Evolutionary conservation across 2,888 invertebrate genomes (phyloP).

Genomic region (Corythucha ciliata): DNA sequence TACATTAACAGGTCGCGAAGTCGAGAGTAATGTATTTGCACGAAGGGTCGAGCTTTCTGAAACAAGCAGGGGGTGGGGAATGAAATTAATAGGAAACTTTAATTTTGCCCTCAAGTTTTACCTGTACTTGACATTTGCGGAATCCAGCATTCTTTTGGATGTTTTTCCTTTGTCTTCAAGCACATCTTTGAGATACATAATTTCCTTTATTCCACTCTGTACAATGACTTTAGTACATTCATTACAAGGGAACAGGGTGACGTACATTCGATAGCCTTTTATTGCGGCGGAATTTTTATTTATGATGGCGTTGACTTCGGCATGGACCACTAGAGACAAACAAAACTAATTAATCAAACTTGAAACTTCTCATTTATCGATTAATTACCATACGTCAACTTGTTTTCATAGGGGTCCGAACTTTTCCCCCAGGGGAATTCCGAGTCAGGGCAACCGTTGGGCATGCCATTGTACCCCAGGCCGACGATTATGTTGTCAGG

Average conservation of each 20-base stretch:
- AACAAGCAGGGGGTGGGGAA: too few species aligned
- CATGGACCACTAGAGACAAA: too few species aligned
- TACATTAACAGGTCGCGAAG: too few species aligned
- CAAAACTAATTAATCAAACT: too few species aligned
- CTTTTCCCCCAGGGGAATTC: slow-evolving; percentile 80
- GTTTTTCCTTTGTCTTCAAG: slow-evolving; percentile 14
- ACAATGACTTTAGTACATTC: slow-evolving; percentile 96
- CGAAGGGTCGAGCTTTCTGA: slow-evolving; percentile 4
- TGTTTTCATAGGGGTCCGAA: slow-evolving; percentile 56
- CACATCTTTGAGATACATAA: too few species aligned
- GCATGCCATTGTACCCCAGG: slow-evolving; percentile 96
- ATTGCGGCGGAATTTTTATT: slow-evolving; percentile 77
- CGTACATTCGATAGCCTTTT: slow-evolving; percentile 72
- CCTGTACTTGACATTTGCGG: slow-evolving; percentile 19
- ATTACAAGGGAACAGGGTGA: slow-evolving; percentile 90
- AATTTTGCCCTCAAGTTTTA: neutral
- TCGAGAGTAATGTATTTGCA: slow-evolving; percentile 9
- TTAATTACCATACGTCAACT: slow-evolving; percentile 84
- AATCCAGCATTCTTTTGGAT: slow-evolving; percentile 16
- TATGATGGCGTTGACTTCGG: slow-evolving; percentile 93
- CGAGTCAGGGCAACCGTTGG: slow-evolving; percentile 78
- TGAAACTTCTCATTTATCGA: too few species aligned
- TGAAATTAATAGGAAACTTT: slow-evolving; percentile 14
- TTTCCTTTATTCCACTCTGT: slow-evolving; percentile 45
- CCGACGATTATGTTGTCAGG: slow-evolving; percentile 78